These are phyloP conservation scores for Ploceus nigricollis DNA, from an alignment of 2,113 vertebrate genomes.

Conservation along the genomic window DNA sequence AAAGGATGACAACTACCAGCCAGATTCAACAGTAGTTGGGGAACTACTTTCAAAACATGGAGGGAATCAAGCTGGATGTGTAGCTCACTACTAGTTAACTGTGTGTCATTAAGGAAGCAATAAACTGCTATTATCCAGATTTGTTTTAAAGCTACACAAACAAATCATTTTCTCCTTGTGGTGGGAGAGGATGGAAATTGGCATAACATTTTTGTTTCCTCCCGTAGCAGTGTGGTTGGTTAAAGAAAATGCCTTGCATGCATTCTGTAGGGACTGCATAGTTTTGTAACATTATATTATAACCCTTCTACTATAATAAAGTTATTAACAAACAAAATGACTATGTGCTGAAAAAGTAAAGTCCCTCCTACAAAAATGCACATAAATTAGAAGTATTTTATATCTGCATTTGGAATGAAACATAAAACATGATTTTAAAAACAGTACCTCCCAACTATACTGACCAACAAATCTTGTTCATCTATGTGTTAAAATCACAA, in stretches of 20 bases:
- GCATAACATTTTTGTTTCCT: neutral
- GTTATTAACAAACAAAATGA: neutral
- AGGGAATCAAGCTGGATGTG: neutral
- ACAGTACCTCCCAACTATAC: neutral
- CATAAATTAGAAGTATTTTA: neutral
- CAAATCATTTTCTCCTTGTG: neutral
- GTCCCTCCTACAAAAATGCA: neutral
- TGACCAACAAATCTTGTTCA: neutral
- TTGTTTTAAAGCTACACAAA: neutral
- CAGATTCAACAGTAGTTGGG: neutral
- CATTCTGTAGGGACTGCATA: neutral
- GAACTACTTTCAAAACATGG: neutral
- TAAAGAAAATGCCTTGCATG: neutral
- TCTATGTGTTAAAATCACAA: neutral
- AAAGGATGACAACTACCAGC: neutral
- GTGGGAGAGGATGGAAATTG: neutral
- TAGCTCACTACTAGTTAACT: neutral
- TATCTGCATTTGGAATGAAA: neutral
- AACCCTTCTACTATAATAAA: neutral
- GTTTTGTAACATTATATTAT: neutral
- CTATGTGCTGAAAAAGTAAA: neutral
- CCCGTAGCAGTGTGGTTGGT: fast-evolving
- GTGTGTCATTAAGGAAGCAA: neutral
- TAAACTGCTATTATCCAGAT: neutral
- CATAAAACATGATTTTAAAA: neutral